Conservation (phyloP, 2,797 vertebrate genomes). For the Rousettus madagascariensis region DNA sequence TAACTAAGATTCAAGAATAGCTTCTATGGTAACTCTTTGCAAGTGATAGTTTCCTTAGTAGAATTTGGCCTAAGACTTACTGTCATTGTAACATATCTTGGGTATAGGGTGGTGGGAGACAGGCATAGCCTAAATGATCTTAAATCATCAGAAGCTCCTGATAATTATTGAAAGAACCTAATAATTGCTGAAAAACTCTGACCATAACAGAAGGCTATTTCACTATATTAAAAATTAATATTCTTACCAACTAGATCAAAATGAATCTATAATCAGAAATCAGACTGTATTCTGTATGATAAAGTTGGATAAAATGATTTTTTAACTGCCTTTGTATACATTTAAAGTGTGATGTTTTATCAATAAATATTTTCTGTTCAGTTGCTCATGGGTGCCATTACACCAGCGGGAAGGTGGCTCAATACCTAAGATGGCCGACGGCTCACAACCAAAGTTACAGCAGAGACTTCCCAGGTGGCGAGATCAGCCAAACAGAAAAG, state of each 20-base stretch:
- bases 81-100: background rate
- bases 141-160: background rate
- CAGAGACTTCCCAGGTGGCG: no score
- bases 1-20: background rate
- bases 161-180: background rate
- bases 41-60: background rate
- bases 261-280: background rate
- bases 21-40: background rate
- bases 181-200: background rate
- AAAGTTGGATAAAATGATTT: background rate
- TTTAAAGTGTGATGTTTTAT: background rate
- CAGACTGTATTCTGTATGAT: background rate
- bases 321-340: background rate
- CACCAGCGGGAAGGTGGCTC: no score
- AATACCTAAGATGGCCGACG: no score
- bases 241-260: background rate
- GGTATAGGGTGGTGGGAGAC: background rate
- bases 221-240: background rate
- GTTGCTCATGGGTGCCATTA: no score
- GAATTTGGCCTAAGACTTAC: background rate
- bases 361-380: background rate
- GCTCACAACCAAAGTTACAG: no score
- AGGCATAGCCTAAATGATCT: background rate
- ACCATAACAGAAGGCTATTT: background rate
- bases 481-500: no score